Evolutionary conservation across 2,888 invertebrate species (phyloP).

Genomic region (Eristalis tenax): DNA sequence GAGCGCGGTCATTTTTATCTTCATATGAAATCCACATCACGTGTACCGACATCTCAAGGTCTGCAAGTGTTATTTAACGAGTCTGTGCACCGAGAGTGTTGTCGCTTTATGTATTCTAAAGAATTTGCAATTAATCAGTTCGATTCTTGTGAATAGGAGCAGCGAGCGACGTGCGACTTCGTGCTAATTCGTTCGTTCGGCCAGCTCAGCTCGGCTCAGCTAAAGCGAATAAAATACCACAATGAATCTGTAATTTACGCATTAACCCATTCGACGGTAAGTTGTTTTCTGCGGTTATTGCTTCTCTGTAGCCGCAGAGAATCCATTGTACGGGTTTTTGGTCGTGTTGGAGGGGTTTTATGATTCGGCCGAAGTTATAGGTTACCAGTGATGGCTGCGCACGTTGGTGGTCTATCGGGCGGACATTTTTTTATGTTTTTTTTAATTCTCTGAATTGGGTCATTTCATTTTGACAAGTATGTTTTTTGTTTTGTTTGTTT

Average conservation of each 20-base stretch:
- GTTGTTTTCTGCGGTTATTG: neutral
- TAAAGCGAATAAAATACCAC: neutral
- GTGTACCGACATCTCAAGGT: conserved; percentile 59
- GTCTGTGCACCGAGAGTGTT: neutral
- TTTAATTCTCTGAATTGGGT: neutral
- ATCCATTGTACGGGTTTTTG: neutral
- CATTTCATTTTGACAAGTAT: neutral
- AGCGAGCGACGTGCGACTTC: neutral
- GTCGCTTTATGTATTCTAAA: conserved; percentile 21
- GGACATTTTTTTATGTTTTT: neutral
- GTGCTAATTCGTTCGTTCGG: neutral
- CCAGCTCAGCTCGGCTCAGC: neutral
- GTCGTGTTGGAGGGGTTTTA: neutral
- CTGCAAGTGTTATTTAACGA: conserved; percentile 64
- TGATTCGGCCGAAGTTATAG: neutral
- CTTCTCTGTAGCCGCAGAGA: neutral
- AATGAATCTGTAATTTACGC: neutral
- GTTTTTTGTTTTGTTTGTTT: no score
- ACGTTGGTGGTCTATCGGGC: neutral
- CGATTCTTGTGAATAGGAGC: conserved; percentile 11
- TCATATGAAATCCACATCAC: conserved; percentile 32
- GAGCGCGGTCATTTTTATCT: neutral
- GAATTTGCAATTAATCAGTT: conserved; percentile 53
- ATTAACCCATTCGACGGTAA: neutral
- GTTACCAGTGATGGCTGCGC: neutral